Conservation (phyloP, 2,888 invertebrate genomes). For the Lycophotia porphyrea region DNA sequence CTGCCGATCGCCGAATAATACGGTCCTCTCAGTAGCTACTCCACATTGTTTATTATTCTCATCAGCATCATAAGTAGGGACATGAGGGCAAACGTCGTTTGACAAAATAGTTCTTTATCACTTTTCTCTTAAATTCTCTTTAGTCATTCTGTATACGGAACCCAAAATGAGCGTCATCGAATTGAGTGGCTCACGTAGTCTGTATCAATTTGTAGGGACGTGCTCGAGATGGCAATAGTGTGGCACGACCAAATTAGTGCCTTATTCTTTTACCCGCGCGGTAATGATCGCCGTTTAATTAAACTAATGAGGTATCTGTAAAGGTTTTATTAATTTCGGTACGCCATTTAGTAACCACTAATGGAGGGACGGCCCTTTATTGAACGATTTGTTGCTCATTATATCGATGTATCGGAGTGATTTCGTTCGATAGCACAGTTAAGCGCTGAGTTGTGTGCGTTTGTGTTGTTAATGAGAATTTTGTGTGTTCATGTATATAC, state of each 20-base stretch:
- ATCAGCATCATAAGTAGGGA: constrained; percentile 28
- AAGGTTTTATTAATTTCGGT: constrained; percentile 66
- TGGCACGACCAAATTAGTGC: constrained; percentile 71
- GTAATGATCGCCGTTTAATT: constrained; percentile 78
- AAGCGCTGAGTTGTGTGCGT: constrained; percentile 43
- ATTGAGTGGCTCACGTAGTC: constrained; percentile 81
- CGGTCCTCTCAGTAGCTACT: not conserved
- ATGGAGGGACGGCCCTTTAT: constrained; percentile 43
- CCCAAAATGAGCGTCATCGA: constrained; percentile 80
- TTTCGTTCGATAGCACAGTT: constrained; percentile 43
- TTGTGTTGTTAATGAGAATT: constrained; percentile 44
- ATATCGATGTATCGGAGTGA: constrained; percentile 50
- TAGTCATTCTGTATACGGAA: constrained; percentile 69
- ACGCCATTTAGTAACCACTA: constrained; percentile 52
- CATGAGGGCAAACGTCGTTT: constrained; percentile 48
- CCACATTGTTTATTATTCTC: constrained; percentile 47
- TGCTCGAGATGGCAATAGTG: constrained; percentile 78
- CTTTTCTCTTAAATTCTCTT: constrained; percentile 63
- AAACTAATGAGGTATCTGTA: constrained; percentile 73
- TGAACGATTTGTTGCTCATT: constrained; percentile 54
- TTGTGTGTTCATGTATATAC: constrained; percentile 36
- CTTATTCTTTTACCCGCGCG: constrained; percentile 73
- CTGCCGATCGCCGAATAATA: constrained; percentile 5
- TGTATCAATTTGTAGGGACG: constrained; percentile 84
- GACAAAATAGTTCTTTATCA: constrained; percentile 64